phyloP scores from a whole-genome alignment of 2,888 invertebrate genomes.

The Sminthurides aquaticus region DNA sequence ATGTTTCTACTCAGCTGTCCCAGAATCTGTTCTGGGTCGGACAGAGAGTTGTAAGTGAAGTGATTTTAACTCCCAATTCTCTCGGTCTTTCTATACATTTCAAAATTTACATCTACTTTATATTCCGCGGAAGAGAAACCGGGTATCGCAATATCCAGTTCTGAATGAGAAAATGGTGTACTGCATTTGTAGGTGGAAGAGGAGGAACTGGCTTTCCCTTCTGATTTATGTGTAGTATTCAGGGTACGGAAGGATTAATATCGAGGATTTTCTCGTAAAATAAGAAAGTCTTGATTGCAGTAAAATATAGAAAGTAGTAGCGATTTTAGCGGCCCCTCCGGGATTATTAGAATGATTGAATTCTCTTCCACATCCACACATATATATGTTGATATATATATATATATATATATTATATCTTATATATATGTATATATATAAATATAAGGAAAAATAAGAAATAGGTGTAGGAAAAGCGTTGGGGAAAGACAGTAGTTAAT shows the following conservation, averaged over 20 bases:
- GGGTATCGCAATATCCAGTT: too few relatives aligned
- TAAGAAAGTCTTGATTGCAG: not conserved
- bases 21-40: not conserved
- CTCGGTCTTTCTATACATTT: not conserved
- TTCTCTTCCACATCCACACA: not conserved
- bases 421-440: too few relatives aligned
- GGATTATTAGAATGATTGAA: conserved; percentile 1
- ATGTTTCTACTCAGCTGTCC: conserved; percentile 1
- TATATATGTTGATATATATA: too few relatives aligned
- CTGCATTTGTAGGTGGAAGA: too few relatives aligned
- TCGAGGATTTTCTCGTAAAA: not conserved
- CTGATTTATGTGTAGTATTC: too few relatives aligned
- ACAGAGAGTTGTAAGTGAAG: conserved; percentile 3
- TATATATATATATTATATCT: too few relatives aligned
- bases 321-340: not conserved
- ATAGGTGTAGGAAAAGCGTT: too few relatives aligned
- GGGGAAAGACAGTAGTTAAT: too few relatives aligned
- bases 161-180: too few relatives aligned
- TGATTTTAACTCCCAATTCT: conserved; percentile 22
- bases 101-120: not conserved
- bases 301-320: not conserved
- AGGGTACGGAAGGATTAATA: too few relatives aligned
- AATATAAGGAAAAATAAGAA: too few relatives aligned
- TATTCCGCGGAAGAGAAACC: not conserved
- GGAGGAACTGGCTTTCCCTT: too few relatives aligned